phyloP scores from a whole-genome alignment of 1,140 invertebrate genomes.

The Macrocentrus cingulum region DNA sequence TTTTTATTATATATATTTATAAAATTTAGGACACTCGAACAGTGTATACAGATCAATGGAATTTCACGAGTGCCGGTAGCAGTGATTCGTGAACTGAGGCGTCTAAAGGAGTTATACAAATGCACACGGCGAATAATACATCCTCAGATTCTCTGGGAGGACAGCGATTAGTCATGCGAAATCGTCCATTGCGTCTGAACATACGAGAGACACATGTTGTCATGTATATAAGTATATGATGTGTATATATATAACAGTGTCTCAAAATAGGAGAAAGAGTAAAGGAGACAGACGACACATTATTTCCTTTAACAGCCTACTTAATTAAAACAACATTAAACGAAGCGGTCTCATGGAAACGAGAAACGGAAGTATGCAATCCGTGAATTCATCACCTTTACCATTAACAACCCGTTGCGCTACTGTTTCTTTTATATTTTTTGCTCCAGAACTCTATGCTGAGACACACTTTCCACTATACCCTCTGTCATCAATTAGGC shows the following conservation, averaged over 20 bases:
- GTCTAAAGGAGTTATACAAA: constrained; percentile 12
- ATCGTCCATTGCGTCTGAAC: constrained; percentile 60
- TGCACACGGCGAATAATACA: constrained; percentile 11
- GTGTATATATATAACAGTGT: constrained; percentile 22
- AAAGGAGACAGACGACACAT: constrained; percentile 27
- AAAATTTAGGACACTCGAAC: too few relatives aligned
- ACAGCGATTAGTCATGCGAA: constrained; percentile 57
- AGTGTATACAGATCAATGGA: too few relatives aligned
- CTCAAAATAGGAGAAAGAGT: constrained; percentile 46
- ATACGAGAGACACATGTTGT: constrained; percentile 57
- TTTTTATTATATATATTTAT: too few relatives aligned
- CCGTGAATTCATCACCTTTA: constrained; percentile 13
- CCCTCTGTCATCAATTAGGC: too few relatives aligned
- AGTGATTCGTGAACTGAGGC: not conserved
- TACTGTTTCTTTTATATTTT: not conserved
- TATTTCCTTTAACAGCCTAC: constrained; percentile 52
- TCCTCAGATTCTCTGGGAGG: constrained; percentile 35
- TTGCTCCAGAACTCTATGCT: too few relatives aligned
- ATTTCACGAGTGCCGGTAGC: too few relatives aligned
- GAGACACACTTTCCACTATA: too few relatives aligned
- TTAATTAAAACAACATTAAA: constrained; percentile 59
- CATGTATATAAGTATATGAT: too few relatives aligned
- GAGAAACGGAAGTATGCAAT: constrained; percentile 22
- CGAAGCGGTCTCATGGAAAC: constrained; percentile 19
- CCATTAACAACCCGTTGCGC: too few relatives aligned